Evolutionary conservation across 2,113 vertebrate genomes (phyloP), one percentile per base, ranked within the genome.

Genomic region (Orientallactaga bullata): DNA sequence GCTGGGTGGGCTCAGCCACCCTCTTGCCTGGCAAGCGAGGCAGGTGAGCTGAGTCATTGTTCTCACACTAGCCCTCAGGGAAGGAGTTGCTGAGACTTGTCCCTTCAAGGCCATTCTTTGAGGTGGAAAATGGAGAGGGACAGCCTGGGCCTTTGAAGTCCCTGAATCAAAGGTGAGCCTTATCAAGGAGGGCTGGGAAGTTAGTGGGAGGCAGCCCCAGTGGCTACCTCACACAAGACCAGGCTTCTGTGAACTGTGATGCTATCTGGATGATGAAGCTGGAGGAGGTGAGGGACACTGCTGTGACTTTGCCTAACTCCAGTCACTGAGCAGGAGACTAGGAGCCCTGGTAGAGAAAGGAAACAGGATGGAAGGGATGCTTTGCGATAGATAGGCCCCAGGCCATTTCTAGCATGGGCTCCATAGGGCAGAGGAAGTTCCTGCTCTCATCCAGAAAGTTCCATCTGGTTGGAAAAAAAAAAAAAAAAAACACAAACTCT

Each of bases 371-470:
- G 65, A 35, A 35, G 42, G 32, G 61, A 55, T 3, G 3, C 51
- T 13, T 3, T 16, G 39, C 30, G 18, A 3, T 66, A 51, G 2
- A 3, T 66, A 51, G 2, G 30, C n/a, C 47, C 37, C 63, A 39
- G 69, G 82, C 47, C 51, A 30, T 58, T 55, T n/a, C 84, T n/a
- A 35, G 13, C 11, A 2, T 21, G 69, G 78, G 42, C 30, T 91
- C 39, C 72, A 17, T 10, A 39, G 79, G 18, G 18, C 7, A 0
- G 65, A 6, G 30, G 71, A 76, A 72, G 23, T 20, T 77, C 28
- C 23, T 94, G 13, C 79, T 42, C 23, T 23, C 63, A 2, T 28
- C 65, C 71, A 35, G 85, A 94, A 95, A 95, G 81, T 85, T 81
- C 94, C 65, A 82, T 71, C 6, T 39, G 35, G n/a, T 35, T 21